Evolutionary conservation across 2,797 vertebrate genomes (phyloP).

Genomic region (Clarias platycephalus): DNA sequence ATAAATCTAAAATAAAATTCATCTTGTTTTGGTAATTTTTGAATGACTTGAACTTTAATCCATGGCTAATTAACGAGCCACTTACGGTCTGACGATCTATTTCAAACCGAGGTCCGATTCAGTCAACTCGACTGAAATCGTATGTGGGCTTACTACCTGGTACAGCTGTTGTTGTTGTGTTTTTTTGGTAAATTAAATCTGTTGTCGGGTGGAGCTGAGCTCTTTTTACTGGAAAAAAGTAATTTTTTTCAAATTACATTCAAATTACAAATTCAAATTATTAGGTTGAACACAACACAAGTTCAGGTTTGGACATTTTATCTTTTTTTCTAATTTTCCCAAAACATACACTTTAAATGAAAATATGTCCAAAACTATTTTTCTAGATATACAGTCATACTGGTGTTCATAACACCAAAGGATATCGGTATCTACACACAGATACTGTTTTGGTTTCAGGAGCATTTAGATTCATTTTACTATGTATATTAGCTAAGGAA

Average conservation of each 20-base stretch:
- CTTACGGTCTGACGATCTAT: slow-evolving; percentile 91
- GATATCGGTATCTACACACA: no score
- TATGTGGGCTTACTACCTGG: no score
- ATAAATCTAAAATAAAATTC: no score
- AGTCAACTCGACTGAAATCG: no score
- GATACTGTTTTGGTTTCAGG: background rate
- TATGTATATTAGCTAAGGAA: background rate
- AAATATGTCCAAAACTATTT: background rate
- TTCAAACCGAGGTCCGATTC: slow-evolving; percentile 91
- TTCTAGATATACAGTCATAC: background rate
- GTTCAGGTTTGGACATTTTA: background rate
- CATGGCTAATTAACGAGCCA: slow-evolving; percentile 17
- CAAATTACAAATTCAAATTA: no score
- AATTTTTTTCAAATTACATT: no score
- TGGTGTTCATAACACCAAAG: background rate
- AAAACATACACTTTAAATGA: background rate
- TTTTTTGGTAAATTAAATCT: no score
- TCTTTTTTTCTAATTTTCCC: background rate
- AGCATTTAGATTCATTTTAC: background rate
- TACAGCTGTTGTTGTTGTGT: no score
- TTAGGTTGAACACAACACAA: background rate
- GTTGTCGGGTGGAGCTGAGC: no score
- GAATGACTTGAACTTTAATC: no score
- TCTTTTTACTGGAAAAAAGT: no score
- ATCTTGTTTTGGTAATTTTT: no score